Evolutionary conservation across 1,140 invertebrate genomes (phyloP).

Genomic region (Monochamus saltuarius): DNA sequence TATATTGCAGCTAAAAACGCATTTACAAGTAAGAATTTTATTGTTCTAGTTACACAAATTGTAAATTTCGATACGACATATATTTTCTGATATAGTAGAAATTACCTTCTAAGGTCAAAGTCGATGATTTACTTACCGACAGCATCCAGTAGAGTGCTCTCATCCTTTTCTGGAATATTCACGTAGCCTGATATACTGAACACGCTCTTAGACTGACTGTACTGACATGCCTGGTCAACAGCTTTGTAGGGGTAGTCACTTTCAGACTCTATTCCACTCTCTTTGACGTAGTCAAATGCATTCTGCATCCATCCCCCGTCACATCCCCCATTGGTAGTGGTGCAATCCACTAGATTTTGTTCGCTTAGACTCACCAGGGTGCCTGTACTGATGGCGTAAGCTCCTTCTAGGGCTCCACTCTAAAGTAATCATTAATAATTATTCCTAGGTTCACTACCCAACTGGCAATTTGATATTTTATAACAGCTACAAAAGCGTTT

Average conservation of each 20-base stretch:
- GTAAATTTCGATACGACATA: no score
- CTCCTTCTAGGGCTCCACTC: conserved; percentile 93
- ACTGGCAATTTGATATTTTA: no score
- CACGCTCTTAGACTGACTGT: conserved; percentile 7
- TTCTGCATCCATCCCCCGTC: conserved; percentile 8
- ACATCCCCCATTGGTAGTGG: conserved; percentile 66
- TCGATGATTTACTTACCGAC: conserved; percentile 47
- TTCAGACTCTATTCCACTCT: conserved; percentile 21
- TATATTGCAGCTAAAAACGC: no score
- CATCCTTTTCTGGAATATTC: conserved; percentile 6
- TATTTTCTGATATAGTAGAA: no score
- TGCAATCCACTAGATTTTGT: conserved; percentile 97
- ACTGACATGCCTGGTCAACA: conserved; percentile 2
- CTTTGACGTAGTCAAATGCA: conserved; percentile 6
- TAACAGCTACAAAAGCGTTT: no score
- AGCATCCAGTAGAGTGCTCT: conserved; percentile 56
- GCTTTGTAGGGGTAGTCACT: conserved; percentile 20
- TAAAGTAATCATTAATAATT: conserved; percentile 46
- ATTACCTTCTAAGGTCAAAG: no score
- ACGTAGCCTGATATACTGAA: conserved; percentile 6
- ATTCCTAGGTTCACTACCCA: no score
- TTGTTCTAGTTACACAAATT: no score
- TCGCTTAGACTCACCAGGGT: conserved; percentile 88
- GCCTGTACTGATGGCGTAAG: conserved; percentile 83
- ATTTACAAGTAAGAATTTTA: no score